Percentiles rank a stretch among this genome's conserved stretches.
Conservation (phyloP, 2,888 invertebrate species). For the Aspidiotus rigidus region DNA sequence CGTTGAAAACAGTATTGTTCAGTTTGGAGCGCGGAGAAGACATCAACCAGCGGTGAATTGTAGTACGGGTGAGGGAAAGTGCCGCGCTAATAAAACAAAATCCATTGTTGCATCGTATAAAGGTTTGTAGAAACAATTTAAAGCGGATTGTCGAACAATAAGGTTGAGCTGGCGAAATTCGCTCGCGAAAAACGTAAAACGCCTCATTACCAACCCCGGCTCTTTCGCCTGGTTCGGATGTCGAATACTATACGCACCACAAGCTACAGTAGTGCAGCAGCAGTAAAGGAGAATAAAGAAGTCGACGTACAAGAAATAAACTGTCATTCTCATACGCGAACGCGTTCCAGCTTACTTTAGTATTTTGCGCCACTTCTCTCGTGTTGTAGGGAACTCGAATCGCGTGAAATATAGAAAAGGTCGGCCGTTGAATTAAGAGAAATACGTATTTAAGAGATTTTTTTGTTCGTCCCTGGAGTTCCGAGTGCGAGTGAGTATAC, state of each 20-base stretch:
- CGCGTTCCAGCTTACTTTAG: too few relatives aligned
- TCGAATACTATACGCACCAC: too few relatives aligned
- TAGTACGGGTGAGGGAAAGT: neutral
- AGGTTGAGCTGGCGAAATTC: slow-evolving; percentile 1
- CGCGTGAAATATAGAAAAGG: neutral
- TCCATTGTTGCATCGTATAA: slow-evolving; percentile 8
- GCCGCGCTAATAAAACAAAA: slow-evolving; percentile 5
- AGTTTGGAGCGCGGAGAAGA: too few relatives aligned
- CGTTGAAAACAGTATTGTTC: too few relatives aligned
- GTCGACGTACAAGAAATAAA: neutral
- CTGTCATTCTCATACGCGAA: neutral
- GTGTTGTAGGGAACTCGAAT: too few relatives aligned
- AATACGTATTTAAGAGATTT: neutral
- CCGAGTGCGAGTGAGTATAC: neutral
- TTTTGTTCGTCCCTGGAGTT: neutral
- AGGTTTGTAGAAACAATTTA: slow-evolving; percentile 14
- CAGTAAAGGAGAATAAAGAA: too few relatives aligned
- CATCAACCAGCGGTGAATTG: too few relatives aligned
- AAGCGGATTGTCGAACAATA: slow-evolving; percentile 12
- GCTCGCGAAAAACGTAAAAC: slow-evolving; percentile 8
- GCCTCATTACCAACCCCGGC: slow-evolving; percentile 12
- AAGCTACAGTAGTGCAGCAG: too few relatives aligned
- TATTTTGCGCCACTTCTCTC: too few relatives aligned
- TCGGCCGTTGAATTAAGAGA: neutral
- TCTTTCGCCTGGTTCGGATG: too few relatives aligned